Evolutionary conservation across 2,113 vertebrate genomes (phyloP), one percentile per base, ranked within the genome.

Genomic region (Syngnathus typhle): DNA sequence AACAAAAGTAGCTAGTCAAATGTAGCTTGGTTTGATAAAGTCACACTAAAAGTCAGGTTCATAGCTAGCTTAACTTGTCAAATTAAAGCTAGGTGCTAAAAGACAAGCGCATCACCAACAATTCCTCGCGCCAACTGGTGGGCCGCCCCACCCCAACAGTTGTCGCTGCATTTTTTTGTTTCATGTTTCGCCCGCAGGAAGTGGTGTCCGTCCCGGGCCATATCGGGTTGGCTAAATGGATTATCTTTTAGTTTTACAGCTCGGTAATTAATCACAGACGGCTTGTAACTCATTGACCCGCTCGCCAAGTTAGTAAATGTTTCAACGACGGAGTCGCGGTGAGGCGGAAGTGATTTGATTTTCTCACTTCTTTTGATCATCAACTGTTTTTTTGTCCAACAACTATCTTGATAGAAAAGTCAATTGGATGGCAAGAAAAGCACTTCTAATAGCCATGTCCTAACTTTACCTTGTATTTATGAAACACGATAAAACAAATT

Each of bases 71-170:
- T 49, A 18, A 18, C 18, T 49, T 19, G 16, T 19, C 6, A 49
- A 49, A 49, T 19, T 19, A 49, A 8, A 49, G 47, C 47, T 1
- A 8, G 6, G 11, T 49, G 47, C 47, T 49, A 19, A 49, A 49
- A 19, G 47, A 19, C 18, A 49, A 19, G 47, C 18, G 66, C 77
- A 80, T 85, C 85, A 80, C 85, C 85, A 82, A 81, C 83, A 85
- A 88, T 82, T 84, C 84, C 78, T 84, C 72, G 71, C 86, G 79
- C 82, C 85, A 89, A 87, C 87, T 89, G 88, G 82, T 88, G 85
- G 75, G 79, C 81, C 80, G 71, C 83, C 82, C 78, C 74, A 64
- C 63, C 81, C 77, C 71, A 64, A 70, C 87, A 79, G 85, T 88
- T 88, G 81, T 81, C 69, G 69, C 81, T 70, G 75, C 79, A 67